Percentiles rank a stretch among this genome's conserved stretches.
These are phyloP conservation scores for Orthonyx spaldingii DNA, from an alignment of 2,113 vertebrate species.

Conservation along the genomic window DNA sequence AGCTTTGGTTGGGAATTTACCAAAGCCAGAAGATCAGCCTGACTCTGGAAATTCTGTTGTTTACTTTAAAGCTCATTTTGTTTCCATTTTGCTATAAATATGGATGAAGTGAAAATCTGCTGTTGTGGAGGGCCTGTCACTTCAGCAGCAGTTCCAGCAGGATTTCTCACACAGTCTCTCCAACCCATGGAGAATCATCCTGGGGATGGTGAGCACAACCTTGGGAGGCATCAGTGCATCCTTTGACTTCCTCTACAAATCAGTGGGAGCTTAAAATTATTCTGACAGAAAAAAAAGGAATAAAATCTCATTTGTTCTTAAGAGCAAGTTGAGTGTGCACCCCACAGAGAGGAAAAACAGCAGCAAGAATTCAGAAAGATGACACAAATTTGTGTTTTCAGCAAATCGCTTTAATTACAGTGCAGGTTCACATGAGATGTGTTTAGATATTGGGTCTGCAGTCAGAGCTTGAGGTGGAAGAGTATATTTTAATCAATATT, in stretches of 20 bases:
- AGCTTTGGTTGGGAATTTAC: neutral
- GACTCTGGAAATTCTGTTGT: neutral
- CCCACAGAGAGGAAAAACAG: neutral
- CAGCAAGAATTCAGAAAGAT: neutral
- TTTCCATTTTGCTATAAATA: conserved; percentile 50
- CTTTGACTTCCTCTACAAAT: neutral
- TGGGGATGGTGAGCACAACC: neutral
- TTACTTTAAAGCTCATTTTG: conserved; percentile 46
- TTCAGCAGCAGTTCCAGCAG: neutral
- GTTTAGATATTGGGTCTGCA: neutral
- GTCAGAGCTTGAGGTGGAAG: neutral
- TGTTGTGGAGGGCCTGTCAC: conserved; percentile 16
- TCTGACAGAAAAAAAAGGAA: neutral
- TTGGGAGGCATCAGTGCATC: neutral
- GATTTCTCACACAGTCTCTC: neutral
- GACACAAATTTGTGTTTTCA: neutral
- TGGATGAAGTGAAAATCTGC: conserved; percentile 44
- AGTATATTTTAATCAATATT: neutral
- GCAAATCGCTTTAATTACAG: neutral
- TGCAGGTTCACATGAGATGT: accelerated
- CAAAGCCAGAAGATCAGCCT: neutral
- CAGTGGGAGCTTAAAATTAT: neutral
- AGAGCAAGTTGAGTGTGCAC: neutral
- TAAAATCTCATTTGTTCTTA: neutral
- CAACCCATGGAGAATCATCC: neutral